Conservation (phyloP, 2,888 invertebrate species). For the Apamea monoglypha region DNA sequence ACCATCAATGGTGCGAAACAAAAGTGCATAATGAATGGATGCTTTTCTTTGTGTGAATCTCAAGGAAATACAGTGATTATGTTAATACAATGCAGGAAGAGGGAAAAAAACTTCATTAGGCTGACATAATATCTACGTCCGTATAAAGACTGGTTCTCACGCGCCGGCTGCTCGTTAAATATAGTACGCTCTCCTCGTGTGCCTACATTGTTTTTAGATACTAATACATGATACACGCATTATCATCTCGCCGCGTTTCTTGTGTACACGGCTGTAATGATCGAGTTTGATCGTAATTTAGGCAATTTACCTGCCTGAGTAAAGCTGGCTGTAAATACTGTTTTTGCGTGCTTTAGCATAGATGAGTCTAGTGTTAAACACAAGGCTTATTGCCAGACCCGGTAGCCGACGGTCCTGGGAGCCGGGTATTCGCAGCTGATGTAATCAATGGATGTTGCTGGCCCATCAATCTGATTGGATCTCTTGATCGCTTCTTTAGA, state of each 20-base stretch:
- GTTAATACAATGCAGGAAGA: conserved; percentile 47
- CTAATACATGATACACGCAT: conserved; percentile 47
- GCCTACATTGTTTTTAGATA: conserved; percentile 46
- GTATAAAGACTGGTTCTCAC: conserved; percentile 52
- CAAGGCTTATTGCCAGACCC: neutral
- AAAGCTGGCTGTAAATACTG: conserved; percentile 25
- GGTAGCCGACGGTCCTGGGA: neutral
- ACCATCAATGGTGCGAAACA: conserved; percentile 40
- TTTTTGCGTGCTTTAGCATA: conserved; percentile 8
- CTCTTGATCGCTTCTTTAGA: conserved; percentile 38
- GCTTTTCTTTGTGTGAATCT: conserved; percentile 42
- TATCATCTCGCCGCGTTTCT: conserved; percentile 38
- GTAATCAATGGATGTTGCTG: conserved; percentile 40
- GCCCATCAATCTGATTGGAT: conserved; percentile 51
- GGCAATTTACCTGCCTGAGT: conserved; percentile 4
- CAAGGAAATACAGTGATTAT: conserved; percentile 56
- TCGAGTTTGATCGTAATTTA: conserved; percentile 33
- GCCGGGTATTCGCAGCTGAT: conserved; percentile 29
- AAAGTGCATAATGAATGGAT: conserved; percentile 28
- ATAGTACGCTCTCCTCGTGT: conserved; percentile 39
- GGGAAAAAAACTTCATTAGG: conserved; percentile 54
- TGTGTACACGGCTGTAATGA: conserved; percentile 23
- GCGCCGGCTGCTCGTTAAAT: conserved; percentile 41
- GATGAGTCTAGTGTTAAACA: conserved; percentile 10
- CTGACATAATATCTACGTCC: conserved; percentile 53